phyloP scores from a whole-genome alignment of 2,113 vertebrate species.

The Oophaga pumilio region DNA sequence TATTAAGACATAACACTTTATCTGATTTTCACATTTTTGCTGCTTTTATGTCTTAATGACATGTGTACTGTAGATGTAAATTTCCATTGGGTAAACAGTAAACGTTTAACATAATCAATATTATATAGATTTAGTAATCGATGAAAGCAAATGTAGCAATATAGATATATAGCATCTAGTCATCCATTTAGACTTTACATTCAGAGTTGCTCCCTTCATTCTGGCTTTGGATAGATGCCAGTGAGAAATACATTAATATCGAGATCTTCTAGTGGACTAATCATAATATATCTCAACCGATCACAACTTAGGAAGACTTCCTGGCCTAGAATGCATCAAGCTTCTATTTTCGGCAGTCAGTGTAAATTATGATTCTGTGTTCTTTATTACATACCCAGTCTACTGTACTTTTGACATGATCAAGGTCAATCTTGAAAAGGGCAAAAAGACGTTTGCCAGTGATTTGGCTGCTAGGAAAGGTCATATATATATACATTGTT shows the following conservation, averaged over 20 bases:
- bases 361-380: neutral
- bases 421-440: slow-evolving; percentile 6
- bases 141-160: neutral
- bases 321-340: slow-evolving; percentile 8
- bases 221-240: neutral
- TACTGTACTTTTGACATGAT: neutral
- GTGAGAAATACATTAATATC: neutral
- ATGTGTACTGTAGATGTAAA: too few relatives aligned
- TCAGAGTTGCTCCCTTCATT: neutral
- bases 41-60: too few relatives aligned
- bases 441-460: neutral
- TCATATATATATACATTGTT: neutral
- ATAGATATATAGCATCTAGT: neutral
- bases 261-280: neutral
- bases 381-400: neutral
- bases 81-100: neutral
- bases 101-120: neutral
- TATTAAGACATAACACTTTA: neutral
- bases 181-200: neutral
- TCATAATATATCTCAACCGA: neutral
- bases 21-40: too few relatives aligned
- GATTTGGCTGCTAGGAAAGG: neutral
- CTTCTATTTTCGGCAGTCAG: neutral
- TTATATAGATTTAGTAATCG: neutral
- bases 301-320: slow-evolving; percentile 4